Evolutionary conservation across 1,140 invertebrate species (phyloP).

Genomic region (Pogonus chalceus): DNA sequence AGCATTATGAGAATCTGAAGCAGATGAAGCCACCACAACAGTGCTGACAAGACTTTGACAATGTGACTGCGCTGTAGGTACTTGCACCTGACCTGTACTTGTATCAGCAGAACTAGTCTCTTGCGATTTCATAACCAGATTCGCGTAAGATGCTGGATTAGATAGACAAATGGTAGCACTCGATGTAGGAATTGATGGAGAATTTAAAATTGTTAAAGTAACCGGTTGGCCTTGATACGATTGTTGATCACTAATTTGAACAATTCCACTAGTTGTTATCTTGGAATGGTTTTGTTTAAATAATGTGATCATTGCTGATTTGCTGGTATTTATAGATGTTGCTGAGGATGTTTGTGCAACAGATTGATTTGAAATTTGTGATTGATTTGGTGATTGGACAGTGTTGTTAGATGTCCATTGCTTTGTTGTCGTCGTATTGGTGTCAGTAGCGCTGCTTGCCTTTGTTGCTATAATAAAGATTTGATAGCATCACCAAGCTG

Average conservation of each 20-base stretch:
- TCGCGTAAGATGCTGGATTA: slow-evolving; percentile 1
- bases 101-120: neutral
- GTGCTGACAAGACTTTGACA: slow-evolving; percentile 15
- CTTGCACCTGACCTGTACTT: slow-evolving; percentile 3
- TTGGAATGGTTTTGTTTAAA: slow-evolving; percentile 2
- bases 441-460: neutral
- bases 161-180: slow-evolving; percentile 2
- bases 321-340: slow-evolving; percentile 3
- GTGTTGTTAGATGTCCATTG: neutral
- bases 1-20: slow-evolving; percentile 21
- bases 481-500: too few species aligned
- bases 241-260: neutral
- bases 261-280: neutral
- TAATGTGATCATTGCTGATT: neutral
- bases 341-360: neutral
- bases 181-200: slow-evolving; percentile 10
- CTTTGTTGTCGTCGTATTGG: neutral
- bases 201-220: slow-evolving; percentile 18
- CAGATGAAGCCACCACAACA: slow-evolving; percentile 29
- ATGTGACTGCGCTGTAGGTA: slow-evolving; percentile 22
- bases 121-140: slow-evolving; percentile 15
- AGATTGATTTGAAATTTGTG: slow-evolving; percentile 1
- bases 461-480: neutral
- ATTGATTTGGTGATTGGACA: neutral
- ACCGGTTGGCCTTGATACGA: slow-evolving; percentile 13